These are phyloP conservation scores for Emydocephalus ijimae DNA, from an alignment of 2,113 vertebrate species.

Conservation along the genomic window DNA sequence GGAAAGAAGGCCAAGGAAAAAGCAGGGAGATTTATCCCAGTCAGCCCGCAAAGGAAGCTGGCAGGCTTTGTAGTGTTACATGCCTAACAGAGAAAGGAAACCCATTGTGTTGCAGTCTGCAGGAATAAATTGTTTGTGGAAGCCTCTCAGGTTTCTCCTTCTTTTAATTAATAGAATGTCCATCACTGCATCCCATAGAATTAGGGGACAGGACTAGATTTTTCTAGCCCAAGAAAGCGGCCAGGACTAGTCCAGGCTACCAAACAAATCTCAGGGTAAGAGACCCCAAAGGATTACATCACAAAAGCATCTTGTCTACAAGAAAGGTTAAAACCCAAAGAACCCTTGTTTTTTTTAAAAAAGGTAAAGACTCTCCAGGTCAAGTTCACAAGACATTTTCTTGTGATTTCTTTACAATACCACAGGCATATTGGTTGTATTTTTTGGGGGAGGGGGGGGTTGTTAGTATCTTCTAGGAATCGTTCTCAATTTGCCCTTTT, in stretches of 20 bases:
- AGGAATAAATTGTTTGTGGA: constrained; percentile 37
- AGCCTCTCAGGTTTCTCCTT: not conserved
- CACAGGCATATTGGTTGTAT: not conserved
- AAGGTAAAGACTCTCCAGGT: not conserved
- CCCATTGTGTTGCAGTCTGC: constrained; percentile 30
- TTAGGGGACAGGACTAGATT: not conserved
- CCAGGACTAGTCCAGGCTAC: not conserved
- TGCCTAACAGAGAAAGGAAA: constrained; percentile 51
- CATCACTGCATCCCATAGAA: not conserved
- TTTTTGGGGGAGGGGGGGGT: too few species aligned
- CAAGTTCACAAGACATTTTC: not conserved
- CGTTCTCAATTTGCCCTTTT: not conserved
- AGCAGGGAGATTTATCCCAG: constrained; percentile 44
- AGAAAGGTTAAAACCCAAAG: not conserved
- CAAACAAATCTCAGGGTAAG: not conserved
- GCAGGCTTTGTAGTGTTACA: constrained; percentile 56
- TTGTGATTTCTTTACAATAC: not conserved
- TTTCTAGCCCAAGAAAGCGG: not conserved
- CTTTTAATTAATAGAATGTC: constrained; percentile 26
- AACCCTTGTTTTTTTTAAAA: not conserved
- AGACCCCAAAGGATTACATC: not conserved
- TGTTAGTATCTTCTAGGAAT: not conserved
- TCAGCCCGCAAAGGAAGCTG: constrained; percentile 49
- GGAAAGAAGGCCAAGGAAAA: constrained; percentile 30
- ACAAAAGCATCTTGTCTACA: not conserved